These are phyloP conservation scores for Scopus umbretta DNA, from an alignment of 2,113 vertebrate species.

Conservation along the genomic window DNA sequence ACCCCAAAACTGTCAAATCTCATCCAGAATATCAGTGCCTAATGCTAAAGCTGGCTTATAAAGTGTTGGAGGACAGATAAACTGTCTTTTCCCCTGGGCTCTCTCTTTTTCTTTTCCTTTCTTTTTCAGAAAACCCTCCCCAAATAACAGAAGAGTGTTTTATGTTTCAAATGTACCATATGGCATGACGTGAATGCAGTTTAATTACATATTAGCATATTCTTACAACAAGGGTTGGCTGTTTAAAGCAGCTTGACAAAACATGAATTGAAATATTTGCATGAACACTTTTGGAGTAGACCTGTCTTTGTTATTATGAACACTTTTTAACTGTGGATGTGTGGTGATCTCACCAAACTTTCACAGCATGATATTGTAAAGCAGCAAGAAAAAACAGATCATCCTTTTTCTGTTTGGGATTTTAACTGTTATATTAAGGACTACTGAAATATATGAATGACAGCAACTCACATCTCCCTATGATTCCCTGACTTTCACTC, in stretches of 20 bases:
- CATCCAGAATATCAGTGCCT: conserved; percentile 38
- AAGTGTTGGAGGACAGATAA: conserved; percentile 65
- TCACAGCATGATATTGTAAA: not conserved
- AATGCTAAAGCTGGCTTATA: conserved; percentile 60
- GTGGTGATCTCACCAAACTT: not conserved
- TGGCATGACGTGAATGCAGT: conserved; percentile 68
- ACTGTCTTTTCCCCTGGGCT: conserved; percentile 70
- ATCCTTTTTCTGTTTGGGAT: not conserved
- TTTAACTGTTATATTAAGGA: not conserved
- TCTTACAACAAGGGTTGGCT: conserved; percentile 63
- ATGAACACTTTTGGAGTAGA: conserved; percentile 46
- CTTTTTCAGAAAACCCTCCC: conserved; percentile 56
- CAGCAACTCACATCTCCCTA: not conserved
- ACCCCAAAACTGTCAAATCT: conserved; percentile 33
- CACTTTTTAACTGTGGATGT: not conserved
- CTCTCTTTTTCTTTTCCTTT: conserved; percentile 33
- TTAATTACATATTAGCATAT: conserved; percentile 84
- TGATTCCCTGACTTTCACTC: not conserved
- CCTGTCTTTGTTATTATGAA: not conserved
- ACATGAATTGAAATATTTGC: conserved; percentile 72
- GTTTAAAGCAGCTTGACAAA: conserved; percentile 73
- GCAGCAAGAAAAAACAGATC: not conserved
- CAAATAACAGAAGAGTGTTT: conserved; percentile 71
- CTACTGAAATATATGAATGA: not conserved
- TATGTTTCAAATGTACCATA: conserved; percentile 79